These are phyloP conservation scores for Bovichtus diacanthus DNA, from an alignment of 2,797 vertebrate species.

Conservation along the genomic window DNA sequence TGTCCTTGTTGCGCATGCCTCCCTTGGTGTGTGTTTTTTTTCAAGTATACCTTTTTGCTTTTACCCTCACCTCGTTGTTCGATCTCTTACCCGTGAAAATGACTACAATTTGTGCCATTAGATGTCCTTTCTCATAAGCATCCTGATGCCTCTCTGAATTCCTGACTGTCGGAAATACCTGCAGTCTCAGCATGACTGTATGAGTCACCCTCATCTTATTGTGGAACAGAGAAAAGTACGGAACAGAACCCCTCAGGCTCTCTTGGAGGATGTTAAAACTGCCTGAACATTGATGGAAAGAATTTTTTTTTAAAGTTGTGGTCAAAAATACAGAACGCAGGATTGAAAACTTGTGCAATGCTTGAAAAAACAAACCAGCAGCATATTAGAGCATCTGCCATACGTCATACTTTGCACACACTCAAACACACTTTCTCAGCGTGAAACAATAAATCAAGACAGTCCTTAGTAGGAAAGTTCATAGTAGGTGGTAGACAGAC, in stretches of 20 bases:
- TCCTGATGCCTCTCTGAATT: slow-evolving; percentile 27
- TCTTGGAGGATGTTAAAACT: slow-evolving; percentile 4
- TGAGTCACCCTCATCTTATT: slow-evolving; percentile 45
- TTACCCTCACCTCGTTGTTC: background rate
- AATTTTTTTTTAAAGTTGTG: slow-evolving; percentile 7
- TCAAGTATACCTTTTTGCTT: background rate
- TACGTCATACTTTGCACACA: slow-evolving; percentile 24
- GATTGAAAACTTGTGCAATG: background rate
- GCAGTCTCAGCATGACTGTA: slow-evolving; percentile 45
- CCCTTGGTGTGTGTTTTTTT: background rate
- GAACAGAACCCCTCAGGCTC: slow-evolving; percentile 9
- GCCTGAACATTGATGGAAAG: background rate
- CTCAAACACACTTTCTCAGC: slow-evolving; percentile 11
- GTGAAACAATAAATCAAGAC: slow-evolving; percentile 50
- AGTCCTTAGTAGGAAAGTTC: slow-evolving; percentile 58
- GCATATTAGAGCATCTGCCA: slow-evolving; percentile 1
- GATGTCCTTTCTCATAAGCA: slow-evolving; percentile 36
- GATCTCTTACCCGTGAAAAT: slow-evolving; percentile 34
- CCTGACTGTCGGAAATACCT: slow-evolving; percentile 37
- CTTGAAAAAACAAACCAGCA: background rate
- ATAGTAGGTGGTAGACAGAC: slow-evolving; percentile 62
- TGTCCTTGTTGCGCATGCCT: background rate
- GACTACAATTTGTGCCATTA: slow-evolving; percentile 56
- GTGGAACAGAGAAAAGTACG: background rate
- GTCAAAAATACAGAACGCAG: background rate